phyloP scores from a whole-genome alignment of 2,888 invertebrate species.

The Drosophila neonasuta region DNA sequence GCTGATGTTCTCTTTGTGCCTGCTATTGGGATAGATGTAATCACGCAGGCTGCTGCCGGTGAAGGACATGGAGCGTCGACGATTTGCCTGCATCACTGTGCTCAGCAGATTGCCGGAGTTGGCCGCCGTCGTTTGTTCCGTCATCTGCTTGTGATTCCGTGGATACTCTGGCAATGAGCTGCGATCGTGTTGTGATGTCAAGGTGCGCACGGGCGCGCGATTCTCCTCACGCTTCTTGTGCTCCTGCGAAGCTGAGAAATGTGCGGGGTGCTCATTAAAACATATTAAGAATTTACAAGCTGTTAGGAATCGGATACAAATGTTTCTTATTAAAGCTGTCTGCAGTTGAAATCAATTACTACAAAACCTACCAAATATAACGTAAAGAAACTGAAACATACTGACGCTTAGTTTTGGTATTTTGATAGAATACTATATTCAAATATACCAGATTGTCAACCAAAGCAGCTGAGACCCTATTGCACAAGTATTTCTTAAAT shows the following conservation, averaged over 20 bases:
- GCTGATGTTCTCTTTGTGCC: neutral
- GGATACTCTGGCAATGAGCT: conserved; percentile 24
- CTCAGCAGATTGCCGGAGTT: conserved; percentile 39
- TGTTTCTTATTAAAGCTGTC: no score
- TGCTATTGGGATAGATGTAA: conserved; percentile 15
- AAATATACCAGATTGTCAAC: no score
- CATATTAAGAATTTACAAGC: no score
- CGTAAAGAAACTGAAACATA: no score
- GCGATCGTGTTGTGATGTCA: conserved; percentile 22
- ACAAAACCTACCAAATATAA: no score
- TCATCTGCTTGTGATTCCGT: conserved; percentile 53
- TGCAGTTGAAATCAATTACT: no score
- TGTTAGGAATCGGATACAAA: no score
- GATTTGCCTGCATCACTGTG: conserved; percentile 52
- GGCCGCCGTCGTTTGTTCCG: conserved; percentile 23
- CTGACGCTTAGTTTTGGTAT: no score
- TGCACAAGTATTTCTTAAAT: no score
- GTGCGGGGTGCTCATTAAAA: no score
- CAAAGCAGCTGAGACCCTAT: no score
- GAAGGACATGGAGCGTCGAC: conserved; percentile 57
- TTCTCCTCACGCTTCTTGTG: conserved; percentile 35
- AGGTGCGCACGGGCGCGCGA: conserved; percentile 40
- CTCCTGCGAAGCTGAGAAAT: neutral
- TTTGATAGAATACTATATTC: no score
- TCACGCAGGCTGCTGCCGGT: conserved; percentile 16